Percentiles rank a stretch among this genome's conserved stretches.
Conservation (phyloP, 2,113 vertebrate genomes). For the Danio rerio region DNA sequence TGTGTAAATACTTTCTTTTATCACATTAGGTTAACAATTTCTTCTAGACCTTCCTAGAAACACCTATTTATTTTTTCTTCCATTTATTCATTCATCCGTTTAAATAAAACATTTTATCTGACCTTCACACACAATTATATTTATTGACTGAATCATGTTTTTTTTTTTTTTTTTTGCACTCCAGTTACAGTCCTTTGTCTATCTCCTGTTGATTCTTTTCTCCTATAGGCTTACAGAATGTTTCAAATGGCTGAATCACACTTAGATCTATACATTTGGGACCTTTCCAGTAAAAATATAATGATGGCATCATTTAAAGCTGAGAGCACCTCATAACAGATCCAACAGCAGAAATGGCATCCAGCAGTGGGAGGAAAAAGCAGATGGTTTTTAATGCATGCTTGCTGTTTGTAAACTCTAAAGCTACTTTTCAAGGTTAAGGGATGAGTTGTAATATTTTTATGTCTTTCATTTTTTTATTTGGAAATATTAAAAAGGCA, state of each 20-base stretch:
- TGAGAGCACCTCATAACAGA: conserved; percentile 25
- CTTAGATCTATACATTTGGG: background rate
- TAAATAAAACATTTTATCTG: background rate
- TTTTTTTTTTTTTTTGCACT: background rate
- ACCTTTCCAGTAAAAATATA: background rate
- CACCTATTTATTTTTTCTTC: background rate
- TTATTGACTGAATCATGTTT: background rate
- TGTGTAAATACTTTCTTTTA: background rate
- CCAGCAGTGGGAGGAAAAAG: background rate
- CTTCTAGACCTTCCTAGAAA: background rate
- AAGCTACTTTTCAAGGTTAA: conserved; percentile 15
- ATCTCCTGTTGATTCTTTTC: background rate
- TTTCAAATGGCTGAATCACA: background rate
- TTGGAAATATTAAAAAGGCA: conserved; percentile 9
- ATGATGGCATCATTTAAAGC: conserved; percentile 9
- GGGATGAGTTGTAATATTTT: background rate
- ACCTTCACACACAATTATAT: background rate
- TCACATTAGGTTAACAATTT: background rate
- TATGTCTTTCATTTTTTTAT: background rate
- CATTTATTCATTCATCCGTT: background rate
- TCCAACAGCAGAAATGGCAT: background rate
- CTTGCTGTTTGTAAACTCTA: background rate
- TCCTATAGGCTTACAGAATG: background rate
- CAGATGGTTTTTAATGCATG: background rate
- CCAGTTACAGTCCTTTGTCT: background rate